Evolutionary conservation across 2,888 invertebrate genomes (phyloP).

Genomic region (Allolobophora icterica): DNA sequence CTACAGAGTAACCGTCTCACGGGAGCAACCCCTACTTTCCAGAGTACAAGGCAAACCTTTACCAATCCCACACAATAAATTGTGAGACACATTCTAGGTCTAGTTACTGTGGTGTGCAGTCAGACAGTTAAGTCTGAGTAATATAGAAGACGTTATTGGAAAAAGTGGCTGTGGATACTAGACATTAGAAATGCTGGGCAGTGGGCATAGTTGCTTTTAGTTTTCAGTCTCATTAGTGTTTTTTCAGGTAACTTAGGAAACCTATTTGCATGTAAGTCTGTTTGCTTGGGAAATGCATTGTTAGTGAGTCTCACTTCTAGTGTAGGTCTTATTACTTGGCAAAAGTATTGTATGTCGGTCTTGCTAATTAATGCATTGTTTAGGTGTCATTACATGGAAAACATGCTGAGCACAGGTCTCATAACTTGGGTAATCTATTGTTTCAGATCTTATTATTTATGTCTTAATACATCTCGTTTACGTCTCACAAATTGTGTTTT

Average conservation of each 20-base stretch:
- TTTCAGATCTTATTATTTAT: too few relatives aligned
- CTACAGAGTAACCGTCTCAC: too few relatives aligned
- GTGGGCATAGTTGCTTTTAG: not conserved
- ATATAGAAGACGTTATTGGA: not conserved
- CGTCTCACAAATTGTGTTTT: not conserved
- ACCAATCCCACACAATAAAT: not conserved
- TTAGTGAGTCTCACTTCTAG: not conserved
- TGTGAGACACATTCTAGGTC: not conserved
- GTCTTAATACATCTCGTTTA: too few relatives aligned
- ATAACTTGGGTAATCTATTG: too few relatives aligned
- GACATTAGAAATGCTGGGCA: not conserved
- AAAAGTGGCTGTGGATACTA: not conserved
- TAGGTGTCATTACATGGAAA: too few relatives aligned
- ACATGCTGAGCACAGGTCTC: too few relatives aligned
- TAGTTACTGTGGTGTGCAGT: not conserved
- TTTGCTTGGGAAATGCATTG: not conserved
- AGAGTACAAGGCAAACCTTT: not conserved
- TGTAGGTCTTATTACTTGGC: too few relatives aligned
- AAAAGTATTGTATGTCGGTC: too few relatives aligned
- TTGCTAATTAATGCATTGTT: too few relatives aligned
- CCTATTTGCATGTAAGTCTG: too few relatives aligned
- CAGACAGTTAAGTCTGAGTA: not conserved
- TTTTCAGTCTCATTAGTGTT: too few relatives aligned
- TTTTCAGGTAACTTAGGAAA: too few relatives aligned
- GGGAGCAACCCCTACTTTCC: not conserved